Evolutionary conservation across 2,888 invertebrate genomes (phyloP), one percentile per base, ranked within the genome.

Genomic region (Hemistola chrysoprasaria): DNA sequence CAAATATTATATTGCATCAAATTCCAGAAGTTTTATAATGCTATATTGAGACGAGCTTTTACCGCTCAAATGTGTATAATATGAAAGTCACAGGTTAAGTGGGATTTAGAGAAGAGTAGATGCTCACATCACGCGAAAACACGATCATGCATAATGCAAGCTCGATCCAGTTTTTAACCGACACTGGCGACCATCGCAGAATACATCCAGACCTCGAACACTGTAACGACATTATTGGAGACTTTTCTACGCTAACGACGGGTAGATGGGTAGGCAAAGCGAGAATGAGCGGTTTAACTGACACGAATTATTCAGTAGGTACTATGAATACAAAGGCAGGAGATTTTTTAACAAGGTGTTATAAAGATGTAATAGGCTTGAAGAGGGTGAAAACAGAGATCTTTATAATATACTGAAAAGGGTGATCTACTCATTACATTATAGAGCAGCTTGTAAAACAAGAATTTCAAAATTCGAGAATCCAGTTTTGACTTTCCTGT

Each of bases 71-170:
- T 16, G 2, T 3, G 4, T 16, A 16, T 16, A 3, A 16, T 16
- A 16, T 16, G 16, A 16, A 16, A 16, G 3, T 16, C 4, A 16
- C 16, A 16, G 16, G 16, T 16, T 7, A 35, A 35, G 11, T 25
- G 11, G 40, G 37, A 34, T 40, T 50, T 56, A 45, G 43, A 31
- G 44, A 44, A 40, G 47, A 42, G 30, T 47, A 58, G 56, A 59
- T 56, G 57, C 48, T 57, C 60, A 60, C 63, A 68, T 68, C 65
- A 53, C 54, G 55, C 53, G 54, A 47, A 55, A 60, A 62, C 64
- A 65, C 59, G 57, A 33, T 43, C 36, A 62, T 74, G 65, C 65
- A 69, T 71, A 59, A 71, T 71, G 67, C 65, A 66, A 41, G 30
- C 29, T 16, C 38, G 38, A 46, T 51, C 46, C 59, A 53, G 50